These are phyloP conservation scores for Grus americana DNA, from an alignment of 2,113 vertebrate genomes.

Conservation along the genomic window DNA sequence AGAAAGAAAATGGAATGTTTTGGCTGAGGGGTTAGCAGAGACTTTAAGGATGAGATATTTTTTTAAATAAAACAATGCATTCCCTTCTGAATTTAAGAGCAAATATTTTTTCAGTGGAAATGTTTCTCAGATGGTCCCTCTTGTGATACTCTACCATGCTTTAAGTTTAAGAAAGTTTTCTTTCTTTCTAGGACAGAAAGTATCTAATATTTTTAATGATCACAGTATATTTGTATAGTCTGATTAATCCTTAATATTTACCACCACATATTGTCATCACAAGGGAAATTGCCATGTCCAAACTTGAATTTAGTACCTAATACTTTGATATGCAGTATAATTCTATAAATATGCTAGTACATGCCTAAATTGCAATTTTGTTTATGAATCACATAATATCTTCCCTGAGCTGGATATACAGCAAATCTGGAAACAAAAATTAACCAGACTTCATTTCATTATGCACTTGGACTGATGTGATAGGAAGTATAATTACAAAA, in stretches of 20 bases:
- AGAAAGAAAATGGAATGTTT: neutral
- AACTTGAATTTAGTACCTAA: slow-evolving; percentile 59
- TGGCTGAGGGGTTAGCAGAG: neutral
- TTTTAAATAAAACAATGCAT: neutral
- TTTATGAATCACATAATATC: slow-evolving; percentile 48
- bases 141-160: neutral
- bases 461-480: slow-evolving; percentile 46
- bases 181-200: neutral
- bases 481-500: slow-evolving; percentile 52
- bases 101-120: neutral
- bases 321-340: slow-evolving; percentile 34
- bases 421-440: slow-evolving; percentile 63
- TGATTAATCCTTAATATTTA: slow-evolving; percentile 57
- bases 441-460: slow-evolving; percentile 57
- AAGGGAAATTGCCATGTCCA: slow-evolving; percentile 59
- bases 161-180: neutral
- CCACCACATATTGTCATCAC: slow-evolving; percentile 31
- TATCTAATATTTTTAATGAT: neutral
- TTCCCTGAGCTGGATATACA: slow-evolving; percentile 41
- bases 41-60: neutral
- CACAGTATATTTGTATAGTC: neutral
- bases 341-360: slow-evolving; percentile 58
- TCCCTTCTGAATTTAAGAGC: neutral
- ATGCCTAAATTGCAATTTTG: slow-evolving; percentile 46
- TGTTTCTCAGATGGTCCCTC: neutral